Evolutionary conservation across 2,113 vertebrate species (phyloP), one percentile per base, ranked within the genome.

Genomic region (Brachirus orientalis): DNA sequence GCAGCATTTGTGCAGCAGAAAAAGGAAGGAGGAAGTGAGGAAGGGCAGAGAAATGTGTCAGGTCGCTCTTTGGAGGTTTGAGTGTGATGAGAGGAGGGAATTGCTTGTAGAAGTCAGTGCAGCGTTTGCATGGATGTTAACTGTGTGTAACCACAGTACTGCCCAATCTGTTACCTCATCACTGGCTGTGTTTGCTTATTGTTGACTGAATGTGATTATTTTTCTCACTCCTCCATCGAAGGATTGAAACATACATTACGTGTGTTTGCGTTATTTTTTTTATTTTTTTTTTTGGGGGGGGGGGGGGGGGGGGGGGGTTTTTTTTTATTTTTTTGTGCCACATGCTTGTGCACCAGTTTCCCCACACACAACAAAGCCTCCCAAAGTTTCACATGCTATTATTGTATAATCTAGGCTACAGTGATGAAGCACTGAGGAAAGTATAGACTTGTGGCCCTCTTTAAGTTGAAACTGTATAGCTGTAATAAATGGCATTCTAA

Each of bases 1-100:
- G 76, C 52, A 16, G 63, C 63, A 18, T 72, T 59, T 75, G 63
- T 50, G 40, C 43, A 43, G 69, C 47, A 43, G 13, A 68, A 61
- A 13, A 53, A 1, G 37, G 4, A 10, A 18, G 14, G 40, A 41
- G 10, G 13, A 12, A 61, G 19, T 12, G 19, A 12, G 19, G 36
- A 12, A 1, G 3, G 40, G 40, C 14, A 43, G 40, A 11, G 14
- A 14, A 43, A 43, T 5, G 40, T 10, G 10, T 43, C 40, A 43
- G 40, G 11, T 43, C 10, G 14, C 10, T 43, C 40, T 43, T 14
- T 14, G 10, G 6, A 6, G 4, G 20, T 28, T 28, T 28, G 28
- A 28, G 28, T 28, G 3, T 8, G 38, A 43, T 40, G 3, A 40
- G 38, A 40, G 38, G 9, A 43, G 10, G 40, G 14, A 3, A 13